Percentiles rank a stretch among this genome's conserved stretches.
Evolutionary conservation across 2,113 vertebrate species (phyloP).

Genomic region (Tauraco erythrolophus): DNA sequence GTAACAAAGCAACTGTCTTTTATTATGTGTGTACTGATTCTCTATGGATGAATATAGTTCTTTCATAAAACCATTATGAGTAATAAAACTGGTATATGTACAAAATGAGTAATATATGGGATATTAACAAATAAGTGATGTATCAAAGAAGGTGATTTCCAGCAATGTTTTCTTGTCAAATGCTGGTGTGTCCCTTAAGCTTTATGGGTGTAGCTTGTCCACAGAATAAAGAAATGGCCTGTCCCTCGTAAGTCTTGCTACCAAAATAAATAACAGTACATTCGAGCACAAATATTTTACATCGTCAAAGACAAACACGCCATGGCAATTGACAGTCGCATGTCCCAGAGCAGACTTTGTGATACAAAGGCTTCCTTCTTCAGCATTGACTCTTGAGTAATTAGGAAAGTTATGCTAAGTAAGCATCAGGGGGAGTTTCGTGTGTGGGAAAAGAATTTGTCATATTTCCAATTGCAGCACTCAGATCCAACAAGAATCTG

Average conservation of each 20-base stretch:
- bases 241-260: not conserved
- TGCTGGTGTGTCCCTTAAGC: not conserved
- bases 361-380: not conserved
- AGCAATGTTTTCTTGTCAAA: not conserved
- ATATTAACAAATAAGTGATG: not conserved
- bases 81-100: not conserved
- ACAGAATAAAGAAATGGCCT: not conserved
- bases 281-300: not conserved
- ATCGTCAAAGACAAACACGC: not conserved
- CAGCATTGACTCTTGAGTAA: not conserved
- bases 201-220: not conserved
- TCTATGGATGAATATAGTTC: not conserved
- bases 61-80: not conserved
- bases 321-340: rapidly evolving
- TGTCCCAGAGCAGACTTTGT: not conserved
- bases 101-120: not conserved
- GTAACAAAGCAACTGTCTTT: not conserved
- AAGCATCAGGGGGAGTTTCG: not conserved
- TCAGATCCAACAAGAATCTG: not conserved
- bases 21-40: not conserved
- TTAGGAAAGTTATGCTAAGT: not conserved
- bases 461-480: not conserved
- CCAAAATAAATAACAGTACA: not conserved
- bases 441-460: slow-evolving; percentile 23
- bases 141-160: not conserved